Conservation (phyloP, 1,140 invertebrate genomes). For the Lethrus apterus region DNA sequence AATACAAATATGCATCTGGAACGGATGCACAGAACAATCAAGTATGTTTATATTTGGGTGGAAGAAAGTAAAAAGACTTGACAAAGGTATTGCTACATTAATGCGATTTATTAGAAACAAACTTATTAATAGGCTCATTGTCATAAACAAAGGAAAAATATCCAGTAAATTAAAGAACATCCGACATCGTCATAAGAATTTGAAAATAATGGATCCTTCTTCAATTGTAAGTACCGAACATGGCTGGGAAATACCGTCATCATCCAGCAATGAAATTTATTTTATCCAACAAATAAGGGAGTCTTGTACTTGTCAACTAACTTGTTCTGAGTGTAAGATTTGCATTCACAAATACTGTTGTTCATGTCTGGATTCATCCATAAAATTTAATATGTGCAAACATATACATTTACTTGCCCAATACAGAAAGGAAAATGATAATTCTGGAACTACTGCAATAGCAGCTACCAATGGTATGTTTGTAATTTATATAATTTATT, state of each 20-base stretch:
- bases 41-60: slow-evolving; percentile 20
- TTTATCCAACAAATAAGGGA: not conserved
- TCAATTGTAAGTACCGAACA: not conserved
- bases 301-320: not conserved
- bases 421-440: too few species aligned
- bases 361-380: not conserved
- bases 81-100: slow-evolving; percentile 17
- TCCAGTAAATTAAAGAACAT: not conserved
- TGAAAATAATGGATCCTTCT: too few species aligned
- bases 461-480: too few species aligned
- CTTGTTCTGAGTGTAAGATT: not conserved
- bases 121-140: slow-evolving; percentile 18
- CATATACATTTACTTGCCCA: slow-evolving; percentile 7
- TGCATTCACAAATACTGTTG: not conserved
- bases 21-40: slow-evolving; percentile 19
- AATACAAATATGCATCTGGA: slow-evolving; percentile 24
- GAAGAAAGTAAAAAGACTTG: slow-evolving; percentile 20
- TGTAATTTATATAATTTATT: too few species aligned
- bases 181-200: too few species aligned
- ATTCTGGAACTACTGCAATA: too few species aligned
- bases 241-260: not conserved
- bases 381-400: not conserved
- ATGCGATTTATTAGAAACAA: slow-evolving; percentile 19
- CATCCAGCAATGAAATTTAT: not conserved
- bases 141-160: slow-evolving; percentile 11